Percentiles rank a stretch among this genome's conserved stretches.
Evolutionary conservation across 2,113 vertebrate genomes (phyloP).

Genomic region (Emydura subglobosa): DNA sequence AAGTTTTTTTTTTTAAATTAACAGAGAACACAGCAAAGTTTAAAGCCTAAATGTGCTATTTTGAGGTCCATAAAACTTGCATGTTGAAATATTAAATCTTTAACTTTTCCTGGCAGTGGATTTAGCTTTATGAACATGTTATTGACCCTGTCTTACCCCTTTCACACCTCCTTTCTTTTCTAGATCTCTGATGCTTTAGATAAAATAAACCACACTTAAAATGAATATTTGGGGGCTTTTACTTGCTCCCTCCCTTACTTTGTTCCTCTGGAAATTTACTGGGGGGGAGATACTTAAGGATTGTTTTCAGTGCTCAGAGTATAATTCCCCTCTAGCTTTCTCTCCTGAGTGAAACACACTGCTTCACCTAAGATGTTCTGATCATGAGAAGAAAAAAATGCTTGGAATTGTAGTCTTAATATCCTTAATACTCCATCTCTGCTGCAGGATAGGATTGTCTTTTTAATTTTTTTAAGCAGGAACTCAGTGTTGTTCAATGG

Average conservation of each 20-base stretch:
- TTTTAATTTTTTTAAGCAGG: rapidly evolving
- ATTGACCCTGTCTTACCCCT: background rate
- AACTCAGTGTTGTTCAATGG: rapidly evolving
- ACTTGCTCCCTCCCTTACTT: background rate
- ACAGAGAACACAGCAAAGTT: background rate
- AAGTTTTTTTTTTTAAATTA: background rate
- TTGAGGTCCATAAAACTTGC: background rate
- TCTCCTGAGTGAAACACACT: background rate
- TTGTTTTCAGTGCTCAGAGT: background rate
- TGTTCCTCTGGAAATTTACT: background rate
- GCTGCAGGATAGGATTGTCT: background rate
- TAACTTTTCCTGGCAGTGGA: background rate
- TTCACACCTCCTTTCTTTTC: background rate
- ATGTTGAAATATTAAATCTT: background rate
- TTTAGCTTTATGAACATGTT: background rate
- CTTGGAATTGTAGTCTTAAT: background rate
- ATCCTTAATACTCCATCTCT: background rate
- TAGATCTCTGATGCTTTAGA: background rate
- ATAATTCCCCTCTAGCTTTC: background rate
- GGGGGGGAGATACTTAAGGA: background rate
- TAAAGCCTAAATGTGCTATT: background rate
- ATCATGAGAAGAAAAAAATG: background rate
- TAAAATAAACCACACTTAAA: background rate
- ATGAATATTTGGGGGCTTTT: background rate
- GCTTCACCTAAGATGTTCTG: background rate